Conservation (phyloP, 2,113 vertebrate genomes). For the Meleagris gallopavo region DNA sequence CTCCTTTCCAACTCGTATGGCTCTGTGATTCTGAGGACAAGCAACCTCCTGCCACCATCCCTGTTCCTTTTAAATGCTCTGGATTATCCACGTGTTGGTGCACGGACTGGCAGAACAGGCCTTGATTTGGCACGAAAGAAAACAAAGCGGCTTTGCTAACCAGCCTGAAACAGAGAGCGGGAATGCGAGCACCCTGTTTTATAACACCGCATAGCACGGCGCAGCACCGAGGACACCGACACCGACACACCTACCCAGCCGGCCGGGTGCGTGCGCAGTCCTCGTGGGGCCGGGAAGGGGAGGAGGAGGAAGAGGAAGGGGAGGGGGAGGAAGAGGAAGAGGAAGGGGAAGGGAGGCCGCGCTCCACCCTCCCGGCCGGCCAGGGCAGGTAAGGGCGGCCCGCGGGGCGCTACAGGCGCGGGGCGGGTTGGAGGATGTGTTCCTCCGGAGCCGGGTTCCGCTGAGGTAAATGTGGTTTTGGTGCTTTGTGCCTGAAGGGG, state of each 20-base stretch:
- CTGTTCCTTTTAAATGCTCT: neutral
- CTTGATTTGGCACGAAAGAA: constrained; percentile 8
- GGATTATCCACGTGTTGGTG: neutral
- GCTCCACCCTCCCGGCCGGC: neutral
- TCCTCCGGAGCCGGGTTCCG: no score
- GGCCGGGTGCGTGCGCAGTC: neutral
- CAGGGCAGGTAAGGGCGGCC: neutral
- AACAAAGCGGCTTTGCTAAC: neutral
- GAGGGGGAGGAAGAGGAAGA: neutral
- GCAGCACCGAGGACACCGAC: no score
- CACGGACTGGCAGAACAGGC: neutral
- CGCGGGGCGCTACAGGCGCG: neutral
- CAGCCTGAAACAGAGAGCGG: neutral
- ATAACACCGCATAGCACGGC: neutral
- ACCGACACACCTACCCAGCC: no score
- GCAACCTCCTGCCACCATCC: neutral
- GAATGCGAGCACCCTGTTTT: neutral
- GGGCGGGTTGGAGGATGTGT: no score
- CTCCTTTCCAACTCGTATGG: no score
- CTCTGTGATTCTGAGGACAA: neutral
- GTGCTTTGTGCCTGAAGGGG: neutral
- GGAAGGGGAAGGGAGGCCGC: neutral
- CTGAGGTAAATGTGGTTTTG: neutral
- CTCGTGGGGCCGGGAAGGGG: no score
- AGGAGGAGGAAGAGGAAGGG: neutral